Percentiles rank a stretch among this genome's conserved stretches.
Conservation (phyloP, 2,797 vertebrate genomes). For the Peromyscus melanophrys region DNA sequence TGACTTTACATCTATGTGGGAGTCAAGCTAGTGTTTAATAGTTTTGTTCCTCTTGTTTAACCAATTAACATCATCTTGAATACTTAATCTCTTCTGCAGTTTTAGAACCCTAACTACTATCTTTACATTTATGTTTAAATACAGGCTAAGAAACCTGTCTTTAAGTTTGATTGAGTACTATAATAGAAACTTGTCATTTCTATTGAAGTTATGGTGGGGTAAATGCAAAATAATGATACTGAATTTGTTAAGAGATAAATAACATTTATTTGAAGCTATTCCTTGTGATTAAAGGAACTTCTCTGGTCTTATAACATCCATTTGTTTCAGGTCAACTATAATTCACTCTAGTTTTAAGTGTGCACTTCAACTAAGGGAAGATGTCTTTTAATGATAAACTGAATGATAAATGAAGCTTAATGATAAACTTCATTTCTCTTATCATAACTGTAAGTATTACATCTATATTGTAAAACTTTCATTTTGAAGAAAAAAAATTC, state of each 20-base stretch:
- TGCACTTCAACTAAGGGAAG: not conserved
- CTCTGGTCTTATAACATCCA: not conserved
- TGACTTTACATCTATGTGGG: not conserved
- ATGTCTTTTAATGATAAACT: not conserved
- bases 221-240: slow-evolving; percentile 22
- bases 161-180: not conserved
- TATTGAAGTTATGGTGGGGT: not conserved
- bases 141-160: not conserved
- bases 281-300: not conserved
- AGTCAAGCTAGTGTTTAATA: not conserved
- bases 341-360: not conserved
- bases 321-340: not conserved
- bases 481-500: slow-evolving; percentile 4
- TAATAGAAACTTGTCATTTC: not conserved
- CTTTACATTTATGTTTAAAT: not conserved
- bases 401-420: not conserved
- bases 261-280: not conserved
- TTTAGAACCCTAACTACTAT: not conserved
- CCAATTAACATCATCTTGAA: not conserved
- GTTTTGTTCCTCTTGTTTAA: not conserved
- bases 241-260: not conserved
- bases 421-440: not conserved
- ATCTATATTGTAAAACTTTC: not conserved
- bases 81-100: not conserved
- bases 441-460: not conserved